Evolutionary conservation across 2,888 invertebrate genomes (phyloP).

Genomic region (Mimachlamys varia): DNA sequence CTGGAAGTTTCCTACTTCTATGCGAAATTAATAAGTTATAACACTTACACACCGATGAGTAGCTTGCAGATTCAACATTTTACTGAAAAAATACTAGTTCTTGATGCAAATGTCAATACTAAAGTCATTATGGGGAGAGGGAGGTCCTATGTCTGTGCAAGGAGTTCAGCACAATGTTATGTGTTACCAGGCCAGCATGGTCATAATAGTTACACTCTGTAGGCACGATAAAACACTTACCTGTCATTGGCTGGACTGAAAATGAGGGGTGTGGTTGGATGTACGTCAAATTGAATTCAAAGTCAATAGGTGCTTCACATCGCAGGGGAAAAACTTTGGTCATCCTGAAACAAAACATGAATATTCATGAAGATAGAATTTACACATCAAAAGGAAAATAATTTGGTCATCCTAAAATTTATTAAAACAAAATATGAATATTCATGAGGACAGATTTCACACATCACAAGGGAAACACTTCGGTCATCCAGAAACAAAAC

Average conservation of each 20-base stretch:
- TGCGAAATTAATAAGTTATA: too few relatives aligned
- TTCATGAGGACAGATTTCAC: slow-evolving; percentile 38
- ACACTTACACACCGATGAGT: too few relatives aligned
- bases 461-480: slow-evolving; percentile 76
- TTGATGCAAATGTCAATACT: too few relatives aligned
- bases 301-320: slow-evolving; percentile 80
- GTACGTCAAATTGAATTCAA: slow-evolving; percentile 79
- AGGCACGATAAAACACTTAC: slow-evolving; percentile 60
- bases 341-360: slow-evolving; percentile 58
- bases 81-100: too few relatives aligned
- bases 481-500: slow-evolving; percentile 63
- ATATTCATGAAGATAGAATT: not conserved
- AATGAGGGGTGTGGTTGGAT: slow-evolving; percentile 78
- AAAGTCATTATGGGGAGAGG: too few relatives aligned
- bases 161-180: too few relatives aligned
- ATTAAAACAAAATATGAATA: slow-evolving; percentile 20
- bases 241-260: slow-evolving; percentile 77
- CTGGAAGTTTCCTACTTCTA: too few relatives aligned
- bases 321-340: slow-evolving; percentile 74
- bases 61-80: too few relatives aligned
- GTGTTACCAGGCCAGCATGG: too few relatives aligned
- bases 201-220: too few relatives aligned
- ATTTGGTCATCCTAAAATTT: slow-evolving; percentile 68
- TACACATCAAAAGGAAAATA: slow-evolving; percentile 71
- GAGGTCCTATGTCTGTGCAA: too few relatives aligned